Evolutionary conservation across 2,888 invertebrate genomes (phyloP).

Genomic region (Cheilosia soror): DNA sequence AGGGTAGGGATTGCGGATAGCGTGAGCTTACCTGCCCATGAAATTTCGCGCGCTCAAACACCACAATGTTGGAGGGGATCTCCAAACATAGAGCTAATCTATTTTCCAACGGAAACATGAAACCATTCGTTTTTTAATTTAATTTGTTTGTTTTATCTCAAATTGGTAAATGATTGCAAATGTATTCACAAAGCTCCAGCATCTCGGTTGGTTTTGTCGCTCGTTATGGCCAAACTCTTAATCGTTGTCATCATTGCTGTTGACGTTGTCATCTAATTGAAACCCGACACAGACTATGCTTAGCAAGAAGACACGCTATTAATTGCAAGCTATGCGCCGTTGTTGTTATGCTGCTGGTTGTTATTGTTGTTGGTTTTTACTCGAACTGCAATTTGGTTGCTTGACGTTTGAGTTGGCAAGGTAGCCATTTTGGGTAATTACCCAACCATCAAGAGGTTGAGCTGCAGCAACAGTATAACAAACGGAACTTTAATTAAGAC

Average conservation of each 20-base stretch:
- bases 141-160: conserved; percentile 19
- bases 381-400: conserved; percentile 25
- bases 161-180: conserved; percentile 41
- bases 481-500: conserved; percentile 56
- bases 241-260: conserved; percentile 48
- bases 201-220: conserved; percentile 2
- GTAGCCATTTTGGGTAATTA: conserved; percentile 62
- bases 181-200: background rate
- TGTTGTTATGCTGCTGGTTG: background rate
- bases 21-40: conserved; percentile 68
- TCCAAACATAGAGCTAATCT: conserved; percentile 48
- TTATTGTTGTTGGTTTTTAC: conserved; percentile 2
- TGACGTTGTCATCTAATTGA: conserved; percentile 58
- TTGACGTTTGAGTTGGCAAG: conserved; percentile 57
- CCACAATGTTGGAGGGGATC: background rate
- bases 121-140: conserved; percentile 18
- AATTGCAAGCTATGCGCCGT: conserved; percentile 46
- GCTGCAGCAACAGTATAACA: conserved; percentile 22
- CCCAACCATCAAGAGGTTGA: conserved; percentile 30
- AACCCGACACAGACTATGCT: conserved; percentile 38
- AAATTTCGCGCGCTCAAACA: conserved; percentile 36
- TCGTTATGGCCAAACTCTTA: conserved; percentile 45
- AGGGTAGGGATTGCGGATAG: conserved; percentile 18
- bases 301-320: conserved; percentile 31
- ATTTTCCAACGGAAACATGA: conserved; percentile 49